These are phyloP conservation scores for Rhaphigaster nebulosa DNA, from an alignment of 2,888 invertebrate species.

Conservation along the genomic window DNA sequence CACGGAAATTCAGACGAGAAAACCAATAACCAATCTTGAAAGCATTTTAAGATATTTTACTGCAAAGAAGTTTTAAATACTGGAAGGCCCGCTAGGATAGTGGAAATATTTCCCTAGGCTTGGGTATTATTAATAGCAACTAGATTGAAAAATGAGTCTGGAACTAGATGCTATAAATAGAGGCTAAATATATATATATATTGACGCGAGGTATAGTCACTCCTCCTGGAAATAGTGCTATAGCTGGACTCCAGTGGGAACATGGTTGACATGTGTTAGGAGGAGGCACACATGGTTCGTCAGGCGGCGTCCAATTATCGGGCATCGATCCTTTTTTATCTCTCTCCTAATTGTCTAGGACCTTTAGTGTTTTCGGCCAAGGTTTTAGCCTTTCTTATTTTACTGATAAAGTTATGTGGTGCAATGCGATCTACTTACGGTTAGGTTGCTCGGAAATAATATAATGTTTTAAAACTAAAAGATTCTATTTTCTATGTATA, in stretches of 20 bases:
- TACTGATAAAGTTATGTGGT: neutral
- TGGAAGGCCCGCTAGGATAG: neutral
- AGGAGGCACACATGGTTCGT: neutral
- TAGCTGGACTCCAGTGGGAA: neutral
- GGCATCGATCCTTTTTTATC: neutral
- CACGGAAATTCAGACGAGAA: too few species aligned
- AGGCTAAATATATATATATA: neutral
- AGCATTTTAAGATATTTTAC: neutral
- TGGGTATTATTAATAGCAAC: neutral
- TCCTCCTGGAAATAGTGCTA: neutral
- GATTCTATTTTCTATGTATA: too few species aligned
- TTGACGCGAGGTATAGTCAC: neutral
- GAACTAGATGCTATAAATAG: neutral
- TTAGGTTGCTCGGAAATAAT: too few species aligned
- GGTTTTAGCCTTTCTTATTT: neutral
- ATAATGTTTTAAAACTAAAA: too few species aligned
- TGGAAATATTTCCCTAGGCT: conserved; percentile 16
- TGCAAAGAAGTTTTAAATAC: neutral
- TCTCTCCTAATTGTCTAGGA: neutral
- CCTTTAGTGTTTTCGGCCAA: neutral
- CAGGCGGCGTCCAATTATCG: conserved; percentile 22
- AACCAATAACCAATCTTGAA: neutral
- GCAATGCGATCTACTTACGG: neutral
- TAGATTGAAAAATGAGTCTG: conserved; percentile 43
- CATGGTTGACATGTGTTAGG: conserved; percentile 13